Evolutionary conservation across 2,888 invertebrate genomes (phyloP).

Genomic region (Meiosimyza decipiens): DNA sequence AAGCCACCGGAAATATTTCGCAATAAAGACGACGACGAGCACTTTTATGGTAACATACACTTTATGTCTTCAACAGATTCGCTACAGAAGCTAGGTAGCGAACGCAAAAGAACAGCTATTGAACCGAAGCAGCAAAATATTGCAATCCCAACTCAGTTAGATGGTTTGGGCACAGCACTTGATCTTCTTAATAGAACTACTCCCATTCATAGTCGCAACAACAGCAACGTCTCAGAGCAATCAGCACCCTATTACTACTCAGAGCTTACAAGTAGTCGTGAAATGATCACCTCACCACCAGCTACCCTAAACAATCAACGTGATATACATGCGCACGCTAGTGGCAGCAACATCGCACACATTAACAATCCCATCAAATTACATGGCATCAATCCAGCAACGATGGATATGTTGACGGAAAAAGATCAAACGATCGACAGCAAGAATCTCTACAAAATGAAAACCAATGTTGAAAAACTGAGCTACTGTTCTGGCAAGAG

Average conservation of each 20-base stretch:
- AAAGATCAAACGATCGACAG: slow-evolving; percentile 69
- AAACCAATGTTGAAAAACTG: slow-evolving; percentile 61
- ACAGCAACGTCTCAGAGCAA: slow-evolving; percentile 72
- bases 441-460: slow-evolving; percentile 64
- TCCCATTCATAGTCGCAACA: slow-evolving; percentile 73
- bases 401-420: slow-evolving; percentile 75
- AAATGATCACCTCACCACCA: slow-evolving; percentile 45
- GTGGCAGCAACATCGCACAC: slow-evolving; percentile 54
- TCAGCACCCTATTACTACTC: slow-evolving; percentile 89
- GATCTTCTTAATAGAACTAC: slow-evolving; percentile 54
- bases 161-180: slow-evolving; percentile 44
- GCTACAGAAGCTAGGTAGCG: slow-evolving; percentile 55
- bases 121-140: slow-evolving; percentile 47
- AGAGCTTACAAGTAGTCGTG: slow-evolving; percentile 67
- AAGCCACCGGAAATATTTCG: slow-evolving; percentile 66
- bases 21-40: slow-evolving; percentile 62
- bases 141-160: slow-evolving; percentile 47
- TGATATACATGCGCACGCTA: slow-evolving; percentile 67
- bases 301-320: slow-evolving; percentile 76
- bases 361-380: slow-evolving; percentile 70
- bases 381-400: slow-evolving; percentile 15
- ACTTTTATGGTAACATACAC: slow-evolving; percentile 65
- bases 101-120: slow-evolving; percentile 39
- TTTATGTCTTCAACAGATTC: slow-evolving; percentile 66
- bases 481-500: slow-evolving; percentile 60